Evolutionary conservation across 2,888 invertebrate genomes (phyloP), one percentile per base, ranked within the genome.

Genomic region (Drosophila neutralis): DNA sequence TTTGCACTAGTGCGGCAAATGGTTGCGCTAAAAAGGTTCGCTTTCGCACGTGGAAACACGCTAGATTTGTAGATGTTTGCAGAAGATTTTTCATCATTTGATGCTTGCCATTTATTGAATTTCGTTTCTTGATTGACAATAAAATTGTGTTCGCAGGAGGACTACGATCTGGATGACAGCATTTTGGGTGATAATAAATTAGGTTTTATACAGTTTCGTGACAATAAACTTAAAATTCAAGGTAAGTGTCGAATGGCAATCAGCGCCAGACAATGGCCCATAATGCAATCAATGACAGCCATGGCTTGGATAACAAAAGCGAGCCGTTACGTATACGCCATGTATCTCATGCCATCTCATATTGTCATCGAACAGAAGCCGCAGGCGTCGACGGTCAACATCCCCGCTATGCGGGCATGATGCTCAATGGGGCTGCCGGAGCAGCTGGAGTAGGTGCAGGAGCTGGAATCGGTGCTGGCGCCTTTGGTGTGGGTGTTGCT

Each of bases 151-250:
- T 90, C 89, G 18, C 83, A 93, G 93, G 93, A 93, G 51, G 93
- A 93, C 81, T 93, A 93, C 71, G 92, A 92, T 85, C 89, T 92
- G 69, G 93, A 93, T 77, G 91, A 90, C 74, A 92, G 91, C 80
- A 79, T 93, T 82, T 78, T 93, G 86, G 90, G 90, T 90, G 92
- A 93, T 91, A 93, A 91, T 91, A 92, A 93, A 89, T 90, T 93
- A 86, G 93, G 92, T 86, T 92, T 92, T 86, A 90, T 92, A 84
- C 93, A 93, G 82, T 91, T 92, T 89, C 93, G 90, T 80, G 93
- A 93, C 91, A 93, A 92, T 92, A 93, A 92, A 91, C 83, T 92
- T 85, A 93, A 92, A 91, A 89, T 92, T 88, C 91, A 92, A 88
- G 93, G 93, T 93, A 77, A 92, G 92, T 91, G 79, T 66, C 80